Evolutionary conservation across 2,113 vertebrate species (phyloP).

Genomic region (Australoheros scitulus): DNA sequence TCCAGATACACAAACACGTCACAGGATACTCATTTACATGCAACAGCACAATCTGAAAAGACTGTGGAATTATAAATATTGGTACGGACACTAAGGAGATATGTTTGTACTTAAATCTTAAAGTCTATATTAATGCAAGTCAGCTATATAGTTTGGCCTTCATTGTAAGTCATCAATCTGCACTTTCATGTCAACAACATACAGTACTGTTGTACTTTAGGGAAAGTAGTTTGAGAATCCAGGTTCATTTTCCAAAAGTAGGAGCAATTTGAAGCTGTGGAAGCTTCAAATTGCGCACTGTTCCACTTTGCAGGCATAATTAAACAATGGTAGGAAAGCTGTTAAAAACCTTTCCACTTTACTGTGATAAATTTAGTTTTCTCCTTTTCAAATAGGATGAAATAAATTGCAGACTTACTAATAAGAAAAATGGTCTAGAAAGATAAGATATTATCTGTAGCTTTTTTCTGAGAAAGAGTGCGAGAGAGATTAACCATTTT

Average conservation of each 20-base stretch:
- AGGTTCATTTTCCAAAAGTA: conserved; percentile 46
- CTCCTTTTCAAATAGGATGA: conserved; percentile 61
- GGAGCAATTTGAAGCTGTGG: conserved; percentile 57
- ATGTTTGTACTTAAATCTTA: too few species aligned
- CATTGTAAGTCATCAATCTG: too few species aligned
- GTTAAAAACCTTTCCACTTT: conserved; percentile 55
- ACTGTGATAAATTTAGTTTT: conserved; percentile 36
- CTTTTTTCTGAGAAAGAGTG: conserved; percentile 5
- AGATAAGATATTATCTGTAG: conserved; percentile 39
- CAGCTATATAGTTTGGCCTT: too few species aligned
- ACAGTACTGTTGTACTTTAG: not conserved
- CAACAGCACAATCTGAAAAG: too few species aligned
- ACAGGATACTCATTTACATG: too few species aligned
- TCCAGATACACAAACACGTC: too few species aligned
- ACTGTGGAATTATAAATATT: too few species aligned
- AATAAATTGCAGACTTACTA: conserved; percentile 71
- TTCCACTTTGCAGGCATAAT: conserved; percentile 81
- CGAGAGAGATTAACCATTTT: conserved; percentile 29
- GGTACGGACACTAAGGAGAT: too few species aligned
- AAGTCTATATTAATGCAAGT: too few species aligned
- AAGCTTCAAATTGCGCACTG: conserved; percentile 74
- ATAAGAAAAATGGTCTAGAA: conserved; percentile 57
- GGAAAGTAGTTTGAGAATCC: not conserved
- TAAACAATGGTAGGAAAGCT: conserved; percentile 70
- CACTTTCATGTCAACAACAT: not conserved